Base-by-base conservation (phyloP, 2,113 vertebrate species). In the Chamaea fasciata region DNA sequence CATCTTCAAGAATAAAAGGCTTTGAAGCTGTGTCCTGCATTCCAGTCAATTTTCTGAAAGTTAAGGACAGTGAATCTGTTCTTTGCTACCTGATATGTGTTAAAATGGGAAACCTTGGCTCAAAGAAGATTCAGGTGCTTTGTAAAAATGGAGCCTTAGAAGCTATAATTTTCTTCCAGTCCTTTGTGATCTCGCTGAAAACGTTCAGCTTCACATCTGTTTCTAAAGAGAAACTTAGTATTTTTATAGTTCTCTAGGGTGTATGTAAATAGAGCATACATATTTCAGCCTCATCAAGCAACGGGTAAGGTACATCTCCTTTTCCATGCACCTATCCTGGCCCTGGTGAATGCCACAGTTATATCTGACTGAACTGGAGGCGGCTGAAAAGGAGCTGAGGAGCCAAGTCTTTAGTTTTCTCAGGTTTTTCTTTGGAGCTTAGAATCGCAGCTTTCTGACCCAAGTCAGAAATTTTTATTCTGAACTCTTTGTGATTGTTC, bases 151-250 rank as follows among this genome's bases (percentile, higher is more conserved):
- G 49, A 70, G 22, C 77, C 17, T 80, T 75, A 3, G 85, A 82
- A 75, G n/a, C 27, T 13, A 0, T 46, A 0, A 0, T 68, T 76
- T 82, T 92, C 21, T 75, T 78, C 9, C 4, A 13, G 7, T 39
- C 33, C 15, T 77, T 89, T 1, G 2, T 55, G 8, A 53, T 42
- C 41, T n/a, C 3, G 2, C 19, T 86, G 53, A 62, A 88, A 80
- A 62, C 12, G 3, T 69, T 68, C 67, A 24, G 19, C 11, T 59
- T 94, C 30, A 27, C 2, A 4, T n/a, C 30, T 69, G 16, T 52
- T 78, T 89, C 55, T 84, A 64, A 52, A 37, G 22, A 56, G 15
- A 60, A 83, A 31, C 13, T 8, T n/a, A 24, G 1, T 39, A 26
- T 69, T 77, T 57, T 70, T 18, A 5, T 49, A 64, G 30, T 64